These are phyloP conservation scores for Tipula lateralis DNA, from an alignment of 2,888 invertebrate genomes.

Conservation along the genomic window DNA sequence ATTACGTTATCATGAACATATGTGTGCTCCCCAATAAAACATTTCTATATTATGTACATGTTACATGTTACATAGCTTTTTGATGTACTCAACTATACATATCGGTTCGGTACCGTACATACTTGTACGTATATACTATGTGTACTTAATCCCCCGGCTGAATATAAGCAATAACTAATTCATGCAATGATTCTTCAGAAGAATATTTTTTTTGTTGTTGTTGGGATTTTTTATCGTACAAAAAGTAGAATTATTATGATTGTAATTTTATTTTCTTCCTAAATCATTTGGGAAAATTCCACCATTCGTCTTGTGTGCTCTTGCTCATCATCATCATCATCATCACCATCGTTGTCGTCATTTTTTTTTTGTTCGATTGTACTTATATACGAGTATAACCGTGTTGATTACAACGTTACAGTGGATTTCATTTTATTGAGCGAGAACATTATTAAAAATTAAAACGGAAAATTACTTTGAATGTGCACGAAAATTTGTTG, in stretches of 20 bases:
- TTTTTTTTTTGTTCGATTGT: background rate
- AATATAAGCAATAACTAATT: background rate
- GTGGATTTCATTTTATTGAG: background rate
- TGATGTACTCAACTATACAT: background rate
- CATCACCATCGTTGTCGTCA: background rate
- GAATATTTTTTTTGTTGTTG: background rate
- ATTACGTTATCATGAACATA: background rate
- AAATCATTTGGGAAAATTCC: conserved; percentile 1
- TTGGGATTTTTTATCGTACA: background rate
- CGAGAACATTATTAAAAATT: background rate
- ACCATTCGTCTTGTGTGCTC: background rate
- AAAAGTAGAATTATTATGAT: conserved; percentile 9
- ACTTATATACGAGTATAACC: background rate
- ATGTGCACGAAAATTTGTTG: background rate
- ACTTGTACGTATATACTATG: background rate
- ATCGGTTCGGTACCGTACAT: background rate
- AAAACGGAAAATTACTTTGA: background rate
- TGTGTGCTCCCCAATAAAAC: background rate
- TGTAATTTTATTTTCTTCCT: conserved; percentile 8
- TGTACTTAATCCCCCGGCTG: background rate
- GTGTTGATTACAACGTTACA: background rate
- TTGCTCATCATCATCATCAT: background rate
- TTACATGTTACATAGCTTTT: background rate
- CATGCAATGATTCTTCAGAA: background rate
- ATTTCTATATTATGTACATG: background rate